Conservation (phyloP, 2,113 vertebrate species). For the Crotalus viridis region DNA sequence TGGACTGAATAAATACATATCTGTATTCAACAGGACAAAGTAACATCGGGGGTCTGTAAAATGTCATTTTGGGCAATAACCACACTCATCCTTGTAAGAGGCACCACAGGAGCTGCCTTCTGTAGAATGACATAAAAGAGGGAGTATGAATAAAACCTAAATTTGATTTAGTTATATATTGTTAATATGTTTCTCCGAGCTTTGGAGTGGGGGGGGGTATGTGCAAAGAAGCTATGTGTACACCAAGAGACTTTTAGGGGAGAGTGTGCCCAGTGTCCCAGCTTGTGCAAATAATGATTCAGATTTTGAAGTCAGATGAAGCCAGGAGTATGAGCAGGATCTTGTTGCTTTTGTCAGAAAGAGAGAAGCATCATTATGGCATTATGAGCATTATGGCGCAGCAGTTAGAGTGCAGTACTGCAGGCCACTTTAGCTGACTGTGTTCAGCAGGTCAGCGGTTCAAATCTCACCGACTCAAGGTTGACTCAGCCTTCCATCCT, state of each 20-base stretch:
- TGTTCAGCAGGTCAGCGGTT: too few species aligned
- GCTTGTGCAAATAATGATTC: background rate
- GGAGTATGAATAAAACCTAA: background rate
- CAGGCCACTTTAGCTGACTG: too few species aligned
- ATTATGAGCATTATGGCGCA: background rate
- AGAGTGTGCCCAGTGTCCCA: background rate
- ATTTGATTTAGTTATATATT: background rate
- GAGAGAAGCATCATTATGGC: background rate
- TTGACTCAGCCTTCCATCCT: too few species aligned
- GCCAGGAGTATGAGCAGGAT: background rate
- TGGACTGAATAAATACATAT: background rate
- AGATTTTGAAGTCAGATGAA: background rate
- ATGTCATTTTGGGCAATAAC: background rate
- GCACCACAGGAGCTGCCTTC: background rate
- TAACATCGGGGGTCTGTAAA: background rate
- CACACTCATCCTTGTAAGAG: background rate
- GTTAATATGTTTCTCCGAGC: background rate
- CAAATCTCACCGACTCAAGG: too few species aligned
- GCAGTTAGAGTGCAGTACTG: too few species aligned
- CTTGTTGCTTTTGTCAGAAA: background rate
- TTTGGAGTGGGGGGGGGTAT: background rate
- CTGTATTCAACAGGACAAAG: background rate
- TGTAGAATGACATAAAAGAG: background rate
- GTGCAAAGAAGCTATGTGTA: background rate
- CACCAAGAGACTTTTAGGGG: background rate